Base-by-base conservation (phyloP, 2,797 vertebrate species). In the Lagorchestes hirsutus region DNA sequence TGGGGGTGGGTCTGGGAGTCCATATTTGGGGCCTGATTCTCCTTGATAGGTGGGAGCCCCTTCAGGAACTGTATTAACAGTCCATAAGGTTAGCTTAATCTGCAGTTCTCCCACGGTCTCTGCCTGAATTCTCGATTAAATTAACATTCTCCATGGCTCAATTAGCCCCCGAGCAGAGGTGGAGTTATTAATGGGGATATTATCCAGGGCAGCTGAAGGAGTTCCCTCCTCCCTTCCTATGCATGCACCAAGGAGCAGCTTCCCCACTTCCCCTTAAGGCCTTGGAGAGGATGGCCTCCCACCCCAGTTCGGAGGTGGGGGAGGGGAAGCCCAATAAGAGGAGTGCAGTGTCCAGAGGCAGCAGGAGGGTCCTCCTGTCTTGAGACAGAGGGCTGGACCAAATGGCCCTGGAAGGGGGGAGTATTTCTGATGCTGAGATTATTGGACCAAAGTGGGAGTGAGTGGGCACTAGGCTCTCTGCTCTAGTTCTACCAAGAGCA, bases 161-260 rank as follows among this genome's bases (percentile, higher is more conserved):
- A 91, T 98, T 98, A 98, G 97, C 97, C 97, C 97, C 97, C 97
- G 97, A 96, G 96, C 97, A 97, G 98, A 98, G 98, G 97, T 97
- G 93, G 95, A 96, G 18, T 98, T 95, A 97, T 97, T 97, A 96
- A 98, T 97, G 96, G 96, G 97, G 96, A 98, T 96, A 95, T 96
- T 96, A 97, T 34, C 55, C 96, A 96, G 93, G 92, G 95, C 96
- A 94, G 97, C 97, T 96, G 98, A 98, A 98, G 98, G 97, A 98
- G 93, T 55, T 92, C 67, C 87, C 92, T 92, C 95, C 95, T 96
- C 92, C 96, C 95, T 90, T 46, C 91, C 93, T 90, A 91, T 10
- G 40, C 40, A 87, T 87, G 74, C 40, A 22, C 74, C 40, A 87
- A 87, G 40, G 18, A 34, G 40, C 40, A 87, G 24, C 40, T 87